phyloP scores from a whole-genome alignment of 2,888 invertebrate species.

The Lepidochrysops patricia region DNA sequence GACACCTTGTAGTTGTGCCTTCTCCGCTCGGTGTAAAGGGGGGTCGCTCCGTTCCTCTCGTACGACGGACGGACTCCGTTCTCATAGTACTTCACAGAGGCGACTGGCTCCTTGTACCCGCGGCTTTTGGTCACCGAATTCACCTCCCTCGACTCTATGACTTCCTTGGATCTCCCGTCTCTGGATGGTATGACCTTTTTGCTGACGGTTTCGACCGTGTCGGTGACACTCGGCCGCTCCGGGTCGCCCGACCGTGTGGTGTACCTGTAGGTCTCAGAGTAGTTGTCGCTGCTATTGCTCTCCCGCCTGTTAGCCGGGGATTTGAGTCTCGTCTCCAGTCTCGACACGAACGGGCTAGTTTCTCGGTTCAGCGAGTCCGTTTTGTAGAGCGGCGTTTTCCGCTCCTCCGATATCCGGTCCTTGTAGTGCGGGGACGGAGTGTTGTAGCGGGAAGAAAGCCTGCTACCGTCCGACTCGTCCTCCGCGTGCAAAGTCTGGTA shows the following conservation, averaged over 20 bases:
- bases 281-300: conserved; percentile 80
- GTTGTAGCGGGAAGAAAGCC: conserved; percentile 58
- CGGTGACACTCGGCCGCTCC: conserved; percentile 79
- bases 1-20: conserved; percentile 63
- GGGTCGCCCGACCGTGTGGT: conserved; percentile 80
- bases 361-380: conserved; percentile 66
- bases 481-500: conserved; percentile 81
- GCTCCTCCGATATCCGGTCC: conserved; percentile 61
- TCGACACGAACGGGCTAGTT: conserved; percentile 60
- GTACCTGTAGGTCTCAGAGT: conserved; percentile 81
- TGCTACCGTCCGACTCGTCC: conserved; percentile 70
- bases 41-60: conserved; percentile 50
- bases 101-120: conserved; percentile 64
- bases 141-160: conserved; percentile 81
- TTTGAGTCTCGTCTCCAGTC: conserved; percentile 61
- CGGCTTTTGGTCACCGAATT: conserved; percentile 81
- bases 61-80: conserved; percentile 57
- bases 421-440: conserved; percentile 67
- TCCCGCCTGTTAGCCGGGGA: conserved; percentile 74
- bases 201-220: conserved; percentile 80
- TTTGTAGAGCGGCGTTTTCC: conserved; percentile 60
- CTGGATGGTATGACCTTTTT: conserved; percentile 80
- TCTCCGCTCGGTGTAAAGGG: conserved; percentile 54
- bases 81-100: conserved; percentile 72
- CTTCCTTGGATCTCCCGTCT: conserved; percentile 78